phyloP scores from a whole-genome alignment of 2,888 invertebrate genomes.

The Lepetodrilus schrolli region DNA sequence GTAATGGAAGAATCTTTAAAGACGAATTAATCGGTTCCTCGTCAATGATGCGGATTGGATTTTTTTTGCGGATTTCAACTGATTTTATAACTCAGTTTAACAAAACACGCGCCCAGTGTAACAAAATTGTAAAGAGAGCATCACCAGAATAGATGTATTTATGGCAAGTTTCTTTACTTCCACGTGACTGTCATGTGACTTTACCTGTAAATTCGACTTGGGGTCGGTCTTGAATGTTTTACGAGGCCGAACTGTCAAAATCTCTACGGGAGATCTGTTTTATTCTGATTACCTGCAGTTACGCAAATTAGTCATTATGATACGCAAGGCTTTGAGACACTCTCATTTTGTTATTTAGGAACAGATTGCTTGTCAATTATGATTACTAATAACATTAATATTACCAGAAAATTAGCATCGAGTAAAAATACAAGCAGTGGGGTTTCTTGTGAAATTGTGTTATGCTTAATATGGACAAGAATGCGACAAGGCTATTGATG shows the following conservation, averaged over 20 bases:
- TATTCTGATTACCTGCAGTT: not conserved
- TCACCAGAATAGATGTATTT: not conserved
- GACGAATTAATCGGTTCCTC: slow-evolving; percentile 8
- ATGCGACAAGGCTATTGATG: too few species aligned
- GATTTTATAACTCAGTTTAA: slow-evolving; percentile 8
- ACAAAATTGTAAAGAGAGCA: not conserved
- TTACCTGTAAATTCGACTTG: not conserved
- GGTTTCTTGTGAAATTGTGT: too few species aligned
- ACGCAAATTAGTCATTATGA: slow-evolving; percentile 7
- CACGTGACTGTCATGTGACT: slow-evolving; percentile 20
- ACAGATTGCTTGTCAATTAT: slow-evolving; percentile 16
- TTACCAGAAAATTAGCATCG: slow-evolving; percentile 12
- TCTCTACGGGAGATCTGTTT: not conserved
- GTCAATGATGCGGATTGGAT: not conserved
- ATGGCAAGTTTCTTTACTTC: not conserved
- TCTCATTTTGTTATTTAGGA: slow-evolving; percentile 1
- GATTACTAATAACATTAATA: not conserved
- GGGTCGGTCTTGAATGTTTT: not conserved
- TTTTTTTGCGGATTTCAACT: slow-evolving; percentile 15
- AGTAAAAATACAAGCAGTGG: not conserved
- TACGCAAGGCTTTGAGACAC: not conserved
- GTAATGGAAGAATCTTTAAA: slow-evolving; percentile 17
- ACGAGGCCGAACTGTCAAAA: not conserved
- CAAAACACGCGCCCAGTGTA: slow-evolving; percentile 17
- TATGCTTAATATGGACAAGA: too few species aligned